These are phyloP conservation scores for Corvus moneduloides DNA, from an alignment of 2,113 vertebrate genomes.

Conservation along the genomic window DNA sequence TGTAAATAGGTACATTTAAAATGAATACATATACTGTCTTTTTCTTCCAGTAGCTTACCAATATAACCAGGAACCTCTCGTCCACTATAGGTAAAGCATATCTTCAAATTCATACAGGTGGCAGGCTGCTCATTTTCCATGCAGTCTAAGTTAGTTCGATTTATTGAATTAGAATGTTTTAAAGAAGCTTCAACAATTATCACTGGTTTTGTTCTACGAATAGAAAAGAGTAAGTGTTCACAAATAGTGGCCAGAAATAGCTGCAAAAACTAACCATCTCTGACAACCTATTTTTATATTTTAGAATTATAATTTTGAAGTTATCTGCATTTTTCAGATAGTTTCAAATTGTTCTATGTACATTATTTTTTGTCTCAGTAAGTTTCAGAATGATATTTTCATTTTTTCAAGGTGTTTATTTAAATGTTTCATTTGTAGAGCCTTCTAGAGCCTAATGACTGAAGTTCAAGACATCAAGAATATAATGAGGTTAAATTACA, in stretches of 20 bases:
- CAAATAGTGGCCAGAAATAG: background rate
- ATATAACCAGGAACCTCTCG: conserved; percentile 79
- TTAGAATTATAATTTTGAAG: background rate
- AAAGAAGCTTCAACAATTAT: conserved; percentile 85
- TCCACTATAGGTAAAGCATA: conserved; percentile 89
- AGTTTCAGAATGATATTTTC: background rate
- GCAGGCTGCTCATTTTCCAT: conserved; percentile 76
- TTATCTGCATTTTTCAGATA: background rate
- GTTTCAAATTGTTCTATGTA: background rate
- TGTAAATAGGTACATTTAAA: background rate
- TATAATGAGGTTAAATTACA: background rate
- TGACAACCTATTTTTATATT: background rate
- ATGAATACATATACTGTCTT: background rate
- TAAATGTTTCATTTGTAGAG: background rate
- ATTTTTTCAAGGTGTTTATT: background rate
- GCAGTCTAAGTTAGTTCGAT: conserved; percentile 79
- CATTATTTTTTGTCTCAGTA: background rate
- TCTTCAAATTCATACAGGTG: conserved; percentile 80
- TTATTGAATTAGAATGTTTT: conserved; percentile 79
- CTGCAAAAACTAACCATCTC: background rate
- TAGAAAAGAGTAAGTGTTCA: background rate
- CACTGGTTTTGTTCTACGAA: conserved; percentile 87
- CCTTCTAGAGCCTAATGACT: background rate
- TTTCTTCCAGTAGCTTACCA: conserved; percentile 73
- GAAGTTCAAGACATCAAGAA: background rate